Evolutionary conservation across 2,888 invertebrate genomes (phyloP).

Genomic region (Zeuzera pyrina): DNA sequence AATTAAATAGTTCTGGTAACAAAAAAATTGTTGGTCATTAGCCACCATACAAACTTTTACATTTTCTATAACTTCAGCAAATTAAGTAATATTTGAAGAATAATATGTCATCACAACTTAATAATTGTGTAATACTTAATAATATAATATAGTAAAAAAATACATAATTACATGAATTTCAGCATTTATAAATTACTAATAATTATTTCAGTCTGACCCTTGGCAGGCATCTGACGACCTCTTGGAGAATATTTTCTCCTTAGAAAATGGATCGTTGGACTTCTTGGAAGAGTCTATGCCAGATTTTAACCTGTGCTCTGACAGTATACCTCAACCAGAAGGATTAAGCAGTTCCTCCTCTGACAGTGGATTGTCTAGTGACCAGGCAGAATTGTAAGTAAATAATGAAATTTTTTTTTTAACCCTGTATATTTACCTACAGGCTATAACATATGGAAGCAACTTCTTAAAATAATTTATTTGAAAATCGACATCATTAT

Average conservation of each 20-base stretch:
- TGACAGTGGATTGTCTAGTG: conserved; percentile 81
- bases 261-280: conserved; percentile 74
- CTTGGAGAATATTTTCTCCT: conserved; percentile 79
- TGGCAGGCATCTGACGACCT: conserved; percentile 74
- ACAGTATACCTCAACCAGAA: conserved; percentile 43
- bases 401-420: too few species aligned
- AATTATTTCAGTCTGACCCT: conserved; percentile 47
- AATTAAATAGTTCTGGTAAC: too few species aligned
- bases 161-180: conserved; percentile 3
- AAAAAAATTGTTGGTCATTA: too few species aligned
- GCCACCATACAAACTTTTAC: too few species aligned
- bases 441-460: too few species aligned
- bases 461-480: too few species aligned
- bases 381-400: conserved; percentile 72
- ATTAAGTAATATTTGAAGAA: conserved; percentile 2
- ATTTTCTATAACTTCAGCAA: too few species aligned
- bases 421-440: too few species aligned
- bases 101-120: background rate
- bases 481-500: too few species aligned
- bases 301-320: conserved; percentile 49
- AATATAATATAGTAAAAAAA: conserved; percentile 7
- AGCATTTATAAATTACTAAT: background rate
- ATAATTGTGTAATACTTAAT: background rate
- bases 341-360: conserved; percentile 69
- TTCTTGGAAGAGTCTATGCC: conserved; percentile 72